Conservation (phyloP, 2,888 invertebrate species). For the Proisotoma minuta region DNA sequence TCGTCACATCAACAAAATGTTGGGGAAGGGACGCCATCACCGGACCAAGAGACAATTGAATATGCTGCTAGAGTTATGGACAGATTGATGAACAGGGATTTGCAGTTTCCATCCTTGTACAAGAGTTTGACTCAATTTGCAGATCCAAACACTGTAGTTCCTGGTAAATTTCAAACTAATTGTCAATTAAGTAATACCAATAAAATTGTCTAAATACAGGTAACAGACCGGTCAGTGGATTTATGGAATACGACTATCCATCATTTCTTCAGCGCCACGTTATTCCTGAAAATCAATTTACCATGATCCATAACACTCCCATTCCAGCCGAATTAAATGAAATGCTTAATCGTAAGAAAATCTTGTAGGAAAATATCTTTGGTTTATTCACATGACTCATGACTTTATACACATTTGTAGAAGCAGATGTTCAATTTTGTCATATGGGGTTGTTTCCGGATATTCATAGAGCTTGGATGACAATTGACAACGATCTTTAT, state of each 20-base stretch:
- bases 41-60: slow-evolving; percentile 38
- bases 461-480: slow-evolving; percentile 92
- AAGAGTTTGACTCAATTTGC: slow-evolving; percentile 30
- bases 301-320: slow-evolving; percentile 75
- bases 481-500: slow-evolving; percentile 95
- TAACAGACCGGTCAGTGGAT: slow-evolving; percentile 67
- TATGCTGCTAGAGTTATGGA: slow-evolving; percentile 38
- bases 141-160: slow-evolving; percentile 24
- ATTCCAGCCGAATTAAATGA: slow-evolving; percentile 90
- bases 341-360: slow-evolving; percentile 84
- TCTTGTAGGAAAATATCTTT: slow-evolving; percentile 2
- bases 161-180: slow-evolving; percentile 10
- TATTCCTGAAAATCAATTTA: slow-evolving; percentile 70
- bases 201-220: slow-evolving; percentile 13
- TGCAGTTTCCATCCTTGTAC: slow-evolving; percentile 31
- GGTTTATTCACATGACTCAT: background rate
- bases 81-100: slow-evolving; percentile 36
- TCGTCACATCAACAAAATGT: background rate
- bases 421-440: slow-evolving; percentile 28
- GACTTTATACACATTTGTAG: slow-evolving; percentile 9
- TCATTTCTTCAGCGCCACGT: slow-evolving; percentile 64
- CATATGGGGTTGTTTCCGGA: slow-evolving; percentile 92
- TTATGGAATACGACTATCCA: slow-evolving; percentile 87
- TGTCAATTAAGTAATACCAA: background rate
- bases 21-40: background rate